These are phyloP conservation scores for Morone chrysops DNA, from an alignment of 2,113 vertebrate genomes.

Conservation along the genomic window DNA sequence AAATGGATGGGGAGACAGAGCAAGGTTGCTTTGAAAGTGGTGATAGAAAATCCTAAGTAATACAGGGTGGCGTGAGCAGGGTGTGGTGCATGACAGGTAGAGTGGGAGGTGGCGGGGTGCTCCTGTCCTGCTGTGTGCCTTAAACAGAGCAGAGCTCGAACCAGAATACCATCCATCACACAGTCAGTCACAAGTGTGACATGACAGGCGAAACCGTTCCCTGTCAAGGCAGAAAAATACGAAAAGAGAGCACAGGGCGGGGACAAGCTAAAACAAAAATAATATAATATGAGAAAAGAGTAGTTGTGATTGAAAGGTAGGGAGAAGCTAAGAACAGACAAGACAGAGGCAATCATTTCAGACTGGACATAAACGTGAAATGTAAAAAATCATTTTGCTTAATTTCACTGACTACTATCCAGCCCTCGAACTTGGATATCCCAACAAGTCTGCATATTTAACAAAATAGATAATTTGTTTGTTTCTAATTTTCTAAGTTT, in stretches of 20 bases:
- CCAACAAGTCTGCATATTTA: background rate
- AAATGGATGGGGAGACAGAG: constrained; percentile 29
- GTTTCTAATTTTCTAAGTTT: background rate
- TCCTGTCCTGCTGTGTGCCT: constrained; percentile 58
- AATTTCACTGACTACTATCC: background rate
- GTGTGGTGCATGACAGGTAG: constrained; percentile 67
- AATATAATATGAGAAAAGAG: constrained; percentile 24
- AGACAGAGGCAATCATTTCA: constrained; percentile 4
- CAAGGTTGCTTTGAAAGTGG: constrained; percentile 25
- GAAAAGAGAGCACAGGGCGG: constrained; percentile 17
- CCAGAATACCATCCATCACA: constrained; percentile 74
- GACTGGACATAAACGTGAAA: background rate
- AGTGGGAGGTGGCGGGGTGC: constrained; percentile 57
- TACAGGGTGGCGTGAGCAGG: constrained; percentile 57
- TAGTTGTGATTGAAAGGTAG: constrained; percentile 16
- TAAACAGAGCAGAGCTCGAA: constrained; percentile 69
- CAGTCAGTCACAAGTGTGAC: constrained; percentile 76
- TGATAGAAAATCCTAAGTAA: constrained; percentile 41
- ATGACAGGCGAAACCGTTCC: constrained; percentile 69
- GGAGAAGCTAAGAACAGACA: background rate
- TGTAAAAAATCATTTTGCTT: background rate
- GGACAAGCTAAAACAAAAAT: constrained; percentile 23
- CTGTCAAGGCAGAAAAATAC: constrained; percentile 63
- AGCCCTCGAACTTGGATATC: background rate
- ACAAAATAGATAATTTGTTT: background rate